Evolutionary conservation across 2,797 vertebrate genomes (phyloP).

Genomic region (Oreortyx pictus): DNA sequence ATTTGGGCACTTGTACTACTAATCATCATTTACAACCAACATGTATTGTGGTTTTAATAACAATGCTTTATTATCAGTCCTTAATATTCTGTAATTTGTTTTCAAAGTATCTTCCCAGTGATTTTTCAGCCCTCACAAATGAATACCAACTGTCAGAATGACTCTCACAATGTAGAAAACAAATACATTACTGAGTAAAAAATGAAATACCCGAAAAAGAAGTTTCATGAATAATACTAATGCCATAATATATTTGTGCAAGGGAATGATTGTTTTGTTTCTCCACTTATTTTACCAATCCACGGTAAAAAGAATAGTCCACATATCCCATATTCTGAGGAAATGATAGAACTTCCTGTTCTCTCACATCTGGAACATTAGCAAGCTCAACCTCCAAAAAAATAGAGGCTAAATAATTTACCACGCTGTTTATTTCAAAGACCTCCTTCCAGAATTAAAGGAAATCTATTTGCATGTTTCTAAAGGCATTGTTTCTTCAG

Average conservation of each 20-base stretch:
- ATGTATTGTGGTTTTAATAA: neutral
- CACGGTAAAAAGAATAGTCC: neutral
- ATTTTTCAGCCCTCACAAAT: neutral
- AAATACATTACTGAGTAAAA: neutral
- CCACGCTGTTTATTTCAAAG: slow-evolving; percentile 71
- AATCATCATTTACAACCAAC: neutral
- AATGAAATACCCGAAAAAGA: neutral
- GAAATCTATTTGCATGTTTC: slow-evolving; percentile 74
- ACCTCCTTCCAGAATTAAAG: slow-evolving; percentile 70
- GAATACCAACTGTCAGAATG: neutral
- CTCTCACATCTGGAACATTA: slow-evolving; percentile 70
- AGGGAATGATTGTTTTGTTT: neutral
- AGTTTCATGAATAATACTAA: neutral
- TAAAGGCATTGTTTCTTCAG: slow-evolving; percentile 69
- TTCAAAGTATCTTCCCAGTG: neutral
- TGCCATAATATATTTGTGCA: neutral
- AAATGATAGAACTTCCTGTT: slow-evolving; percentile 77
- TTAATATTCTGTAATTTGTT: neutral
- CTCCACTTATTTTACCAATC: slow-evolving; percentile 34
- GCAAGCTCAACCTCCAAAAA: slow-evolving; percentile 62
- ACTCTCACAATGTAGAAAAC: neutral
- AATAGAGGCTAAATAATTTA: slow-evolving; percentile 72
- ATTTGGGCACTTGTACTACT: neutral
- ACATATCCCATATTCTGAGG: slow-evolving; percentile 32
- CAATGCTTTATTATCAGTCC: neutral